phyloP scores from a whole-genome alignment of 53 echinoderm and acorn worm species.

The Apostichopus leukothele region DNA sequence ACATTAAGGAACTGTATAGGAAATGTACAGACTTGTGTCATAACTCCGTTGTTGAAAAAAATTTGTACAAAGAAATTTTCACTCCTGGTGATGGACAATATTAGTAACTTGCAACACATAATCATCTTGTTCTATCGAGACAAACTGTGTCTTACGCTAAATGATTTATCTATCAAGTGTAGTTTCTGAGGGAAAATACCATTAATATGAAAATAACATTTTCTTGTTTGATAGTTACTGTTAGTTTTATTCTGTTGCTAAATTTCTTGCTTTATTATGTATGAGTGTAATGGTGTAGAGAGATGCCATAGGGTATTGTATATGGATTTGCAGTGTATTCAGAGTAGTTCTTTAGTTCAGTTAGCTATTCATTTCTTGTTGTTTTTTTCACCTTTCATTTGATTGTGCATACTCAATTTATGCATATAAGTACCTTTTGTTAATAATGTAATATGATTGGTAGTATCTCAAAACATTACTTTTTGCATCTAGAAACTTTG shows the following conservation, averaged over 20 bases:
- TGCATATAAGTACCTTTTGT: not conserved
- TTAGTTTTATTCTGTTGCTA: not conserved
- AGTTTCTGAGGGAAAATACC: too few relatives aligned
- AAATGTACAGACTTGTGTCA: too few relatives aligned
- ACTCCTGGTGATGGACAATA: too few relatives aligned
- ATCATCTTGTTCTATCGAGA: too few relatives aligned
- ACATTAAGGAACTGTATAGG: too few relatives aligned
- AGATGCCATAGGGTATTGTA: slow-evolving; percentile 3
- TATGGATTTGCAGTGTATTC: not conserved
- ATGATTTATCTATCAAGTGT: too few relatives aligned
- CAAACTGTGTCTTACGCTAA: too few relatives aligned
- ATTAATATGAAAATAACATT: not conserved
- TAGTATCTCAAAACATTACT: too few relatives aligned
- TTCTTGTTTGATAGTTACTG: not conserved
- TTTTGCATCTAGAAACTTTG: too few relatives aligned
- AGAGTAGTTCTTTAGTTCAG: not conserved
- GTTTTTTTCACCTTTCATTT: not conserved
- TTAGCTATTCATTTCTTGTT: not conserved
- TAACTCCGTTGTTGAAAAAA: too few relatives aligned
- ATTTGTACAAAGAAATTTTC: too few relatives aligned
- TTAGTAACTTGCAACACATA: too few relatives aligned
- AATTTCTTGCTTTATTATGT: not conserved
- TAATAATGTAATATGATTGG: not conserved
- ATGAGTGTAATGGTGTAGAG: not conserved
- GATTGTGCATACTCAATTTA: not conserved